Evolutionary conservation across 2,113 vertebrate species (phyloP).

Genomic region (Paraplagusia blochii): DNA sequence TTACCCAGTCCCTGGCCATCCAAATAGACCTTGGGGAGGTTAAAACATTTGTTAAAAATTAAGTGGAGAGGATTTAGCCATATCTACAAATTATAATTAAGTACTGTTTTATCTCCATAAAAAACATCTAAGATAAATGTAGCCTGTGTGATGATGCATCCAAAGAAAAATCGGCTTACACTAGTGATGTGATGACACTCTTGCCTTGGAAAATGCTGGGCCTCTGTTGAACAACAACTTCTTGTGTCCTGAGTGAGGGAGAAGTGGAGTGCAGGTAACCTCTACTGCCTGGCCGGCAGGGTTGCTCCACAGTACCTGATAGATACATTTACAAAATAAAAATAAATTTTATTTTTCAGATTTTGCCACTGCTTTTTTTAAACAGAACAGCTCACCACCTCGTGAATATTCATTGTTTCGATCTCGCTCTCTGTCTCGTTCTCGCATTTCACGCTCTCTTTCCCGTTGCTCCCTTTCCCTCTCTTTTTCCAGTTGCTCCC

Average conservation of each 20-base stretch:
- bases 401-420: conserved; percentile 71
- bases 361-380: not conserved
- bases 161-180: conserved; percentile 73
- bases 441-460: conserved; percentile 64
- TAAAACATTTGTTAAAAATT: too few relatives aligned
- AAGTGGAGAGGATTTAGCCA: too few relatives aligned
- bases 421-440: conserved; percentile 60
- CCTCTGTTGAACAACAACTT: conserved; percentile 87
- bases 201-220: conserved; percentile 98
- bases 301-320: conserved; percentile 77
- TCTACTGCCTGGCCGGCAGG: conserved; percentile 85
- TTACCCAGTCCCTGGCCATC: too few relatives aligned
- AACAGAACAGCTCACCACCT: conserved; percentile 48
- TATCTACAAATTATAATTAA: too few relatives aligned
- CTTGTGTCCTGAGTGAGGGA: conserved; percentile 88
- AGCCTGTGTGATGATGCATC: not conserved
- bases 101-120: not conserved
- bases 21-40: too few relatives aligned
- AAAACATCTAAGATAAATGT: not conserved
- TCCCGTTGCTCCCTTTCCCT: conserved; percentile 64
- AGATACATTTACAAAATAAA: not conserved
- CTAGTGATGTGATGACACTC: conserved; percentile 92
- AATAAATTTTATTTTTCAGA: not conserved
- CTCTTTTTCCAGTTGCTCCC: conserved; percentile 66
- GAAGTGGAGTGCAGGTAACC: conserved; percentile 90